phyloP scores from a whole-genome alignment of 2,888 invertebrate genomes.

The Drosophila peninsularis region DNA sequence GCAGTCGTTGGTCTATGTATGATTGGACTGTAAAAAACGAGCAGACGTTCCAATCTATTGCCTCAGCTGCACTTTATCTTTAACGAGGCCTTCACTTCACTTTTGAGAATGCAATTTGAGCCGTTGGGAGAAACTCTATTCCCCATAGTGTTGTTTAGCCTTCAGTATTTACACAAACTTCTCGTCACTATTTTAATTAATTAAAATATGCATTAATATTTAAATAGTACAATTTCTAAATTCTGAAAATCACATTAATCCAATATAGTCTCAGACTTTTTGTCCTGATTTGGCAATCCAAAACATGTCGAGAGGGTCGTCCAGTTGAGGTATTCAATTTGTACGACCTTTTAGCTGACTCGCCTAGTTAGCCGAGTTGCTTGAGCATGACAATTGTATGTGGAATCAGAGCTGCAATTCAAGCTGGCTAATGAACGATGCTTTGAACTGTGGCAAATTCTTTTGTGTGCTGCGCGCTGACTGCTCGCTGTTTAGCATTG shows the following conservation, averaged over 20 bases:
- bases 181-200: constrained; percentile 36
- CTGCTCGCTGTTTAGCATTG: constrained; percentile 66
- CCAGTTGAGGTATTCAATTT: constrained; percentile 70
- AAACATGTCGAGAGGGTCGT: constrained; percentile 40
- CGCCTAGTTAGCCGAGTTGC: constrained; percentile 69
- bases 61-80: constrained; percentile 36
- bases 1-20: constrained; percentile 2
- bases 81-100: constrained; percentile 68
- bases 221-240: neutral
- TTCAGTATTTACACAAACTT: neutral
- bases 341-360: constrained; percentile 73
- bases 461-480: constrained; percentile 50
- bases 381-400: constrained; percentile 51
- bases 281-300: neutral
- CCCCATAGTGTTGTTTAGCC: constrained; percentile 50
- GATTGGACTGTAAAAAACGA: constrained; percentile 11
- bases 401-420: constrained; percentile 35
- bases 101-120: constrained; percentile 42
- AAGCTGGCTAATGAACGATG: constrained; percentile 73
- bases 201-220: constrained; percentile 51
- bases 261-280: neutral
- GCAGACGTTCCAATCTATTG: constrained; percentile 51
- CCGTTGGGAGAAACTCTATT: constrained; percentile 36
- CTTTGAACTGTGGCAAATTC: constrained; percentile 79
- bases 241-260: neutral